These are phyloP conservation scores for Argynnis bischoffii DNA, from an alignment of 2,888 invertebrate genomes.

Conservation along the genomic window DNA sequence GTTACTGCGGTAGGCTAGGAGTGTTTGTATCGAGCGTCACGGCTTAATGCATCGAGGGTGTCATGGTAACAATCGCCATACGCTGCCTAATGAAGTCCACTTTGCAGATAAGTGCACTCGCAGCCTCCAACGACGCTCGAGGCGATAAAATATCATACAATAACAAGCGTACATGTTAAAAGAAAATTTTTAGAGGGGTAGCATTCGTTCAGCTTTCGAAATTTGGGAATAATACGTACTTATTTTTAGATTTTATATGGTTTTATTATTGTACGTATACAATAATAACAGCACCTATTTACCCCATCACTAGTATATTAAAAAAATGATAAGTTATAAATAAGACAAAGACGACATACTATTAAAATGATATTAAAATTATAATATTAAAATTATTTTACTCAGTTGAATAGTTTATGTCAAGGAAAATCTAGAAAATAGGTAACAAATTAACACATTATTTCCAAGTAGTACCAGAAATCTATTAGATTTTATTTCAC, in stretches of 20 bases:
- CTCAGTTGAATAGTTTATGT: too few relatives aligned
- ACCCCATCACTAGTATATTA: too few relatives aligned
- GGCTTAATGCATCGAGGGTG: constrained; percentile 72
- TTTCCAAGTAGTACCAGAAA: too few relatives aligned
- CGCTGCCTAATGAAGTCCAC: constrained; percentile 76
- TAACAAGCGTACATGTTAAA: constrained; percentile 30
- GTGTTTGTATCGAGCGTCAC: constrained; percentile 67
- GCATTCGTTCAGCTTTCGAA: neutral
- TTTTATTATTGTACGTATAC: neutral
- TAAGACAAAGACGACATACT: too few relatives aligned
- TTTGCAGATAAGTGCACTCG: constrained; percentile 71
- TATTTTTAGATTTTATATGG: neutral
- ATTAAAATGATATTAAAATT: too few relatives aligned
- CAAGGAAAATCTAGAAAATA: too few relatives aligned
- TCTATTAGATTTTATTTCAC: too few relatives aligned
- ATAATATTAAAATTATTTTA: too few relatives aligned
- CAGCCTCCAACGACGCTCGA: constrained; percentile 53
- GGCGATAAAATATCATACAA: constrained; percentile 57
- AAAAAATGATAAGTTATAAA: too few relatives aligned
- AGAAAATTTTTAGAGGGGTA: constrained; percentile 15
- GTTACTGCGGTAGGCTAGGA: constrained; percentile 73
- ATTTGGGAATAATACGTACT: constrained; percentile 5
- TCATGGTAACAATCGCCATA: constrained; percentile 75
- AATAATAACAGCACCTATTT: too few relatives aligned
- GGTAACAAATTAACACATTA: too few relatives aligned